Base-by-base conservation (phyloP, 2,797 vertebrate species). In the Gymnodraco acuticeps region DNA sequence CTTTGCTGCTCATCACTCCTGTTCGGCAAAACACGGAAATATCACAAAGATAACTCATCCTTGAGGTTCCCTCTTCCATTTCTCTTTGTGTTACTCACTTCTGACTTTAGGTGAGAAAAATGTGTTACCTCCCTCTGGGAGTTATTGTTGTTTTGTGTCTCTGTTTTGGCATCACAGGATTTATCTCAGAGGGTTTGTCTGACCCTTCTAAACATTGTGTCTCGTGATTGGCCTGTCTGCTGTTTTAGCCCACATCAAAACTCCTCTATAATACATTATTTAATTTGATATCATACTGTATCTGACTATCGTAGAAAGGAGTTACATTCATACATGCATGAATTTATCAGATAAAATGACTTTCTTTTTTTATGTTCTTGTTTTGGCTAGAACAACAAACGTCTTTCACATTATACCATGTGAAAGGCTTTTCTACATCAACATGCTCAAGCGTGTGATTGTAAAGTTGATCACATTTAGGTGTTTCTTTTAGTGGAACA, bases 121-220 rank as follows among this genome's bases (percentile, higher is more conserved):
- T 45, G 19, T 2, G 41, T 52, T 58, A 13, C 19, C 1, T 48
- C 43, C 46, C 0, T 64, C 19, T 23, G 17, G 52, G 23, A 23
- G n/a, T 58, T 43, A 20, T 61, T 55, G 48, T 55, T 60, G n/a
- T 19, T 55, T 31, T 61, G 50, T 43, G 16, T 77, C 53, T 52
- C 15, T 12, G 38, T 56, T 66, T 60, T 51, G 41, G n/a, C 19
- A 31, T 42, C 54, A 23, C n/a, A 23, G 6, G 50, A 27, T 62
- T 55, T 20, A 15, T 64, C 50, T 52, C 16, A 48, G 55, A 31
- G 51, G 23, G 48, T 58, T 48, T 64, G 46, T 53, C 48, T 51
- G 63, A 63, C 64, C 52, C 19, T 38, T 33, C 27, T 41, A 13
- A 23, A 13, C 33, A 27, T 60, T 31, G 55, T 55, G 38, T 41